A percentile compares a stretch with the other conserved stretches of the same genome.
Evolutionary conservation across 2,888 invertebrate genomes (phyloP).

Genomic region (Diabrotica balteata): DNA sequence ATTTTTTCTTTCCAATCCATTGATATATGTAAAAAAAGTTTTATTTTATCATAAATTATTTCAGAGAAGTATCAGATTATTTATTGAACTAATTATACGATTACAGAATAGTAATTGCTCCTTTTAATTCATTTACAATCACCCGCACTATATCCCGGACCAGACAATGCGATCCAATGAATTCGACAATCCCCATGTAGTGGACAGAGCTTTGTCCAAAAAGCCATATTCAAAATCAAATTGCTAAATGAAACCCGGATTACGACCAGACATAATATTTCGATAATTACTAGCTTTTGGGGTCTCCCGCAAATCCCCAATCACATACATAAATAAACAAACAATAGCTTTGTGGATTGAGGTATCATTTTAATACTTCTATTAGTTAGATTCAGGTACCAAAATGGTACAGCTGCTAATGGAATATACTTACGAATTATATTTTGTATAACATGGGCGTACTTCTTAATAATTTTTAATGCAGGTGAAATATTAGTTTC

Average conservation of each 20-base stretch:
- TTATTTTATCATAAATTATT: too few species aligned
- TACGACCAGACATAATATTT: slow-evolving; percentile 12
- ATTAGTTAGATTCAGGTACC: neutral
- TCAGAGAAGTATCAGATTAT: too few species aligned
- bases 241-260: slow-evolving; percentile 14
- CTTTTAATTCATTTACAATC: too few species aligned
- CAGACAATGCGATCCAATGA: too few species aligned
- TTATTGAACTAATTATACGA: too few species aligned
- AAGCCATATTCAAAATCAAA: slow-evolving; percentile 9
- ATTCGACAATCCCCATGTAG: neutral
- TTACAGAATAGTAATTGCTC: too few species aligned
- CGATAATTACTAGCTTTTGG: slow-evolving; percentile 7
- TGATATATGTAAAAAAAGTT: too few species aligned
- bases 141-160: too few species aligned
- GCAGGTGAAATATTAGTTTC: too few species aligned
- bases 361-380: slow-evolving; percentile 6
- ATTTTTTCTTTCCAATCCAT: too few species aligned
- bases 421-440: neutral
- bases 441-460: neutral
- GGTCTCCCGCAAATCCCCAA: slow-evolving; percentile 9
- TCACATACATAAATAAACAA: slow-evolving; percentile 15
- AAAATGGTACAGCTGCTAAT: neutral
- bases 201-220: slow-evolving; percentile 5
- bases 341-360: slow-evolving; percentile 1
- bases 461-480: neutral